Percentiles rank a stretch among this genome's conserved stretches.
Conservation (phyloP, 2,888 invertebrate genomes). For the Callimorpha dominula region DNA sequence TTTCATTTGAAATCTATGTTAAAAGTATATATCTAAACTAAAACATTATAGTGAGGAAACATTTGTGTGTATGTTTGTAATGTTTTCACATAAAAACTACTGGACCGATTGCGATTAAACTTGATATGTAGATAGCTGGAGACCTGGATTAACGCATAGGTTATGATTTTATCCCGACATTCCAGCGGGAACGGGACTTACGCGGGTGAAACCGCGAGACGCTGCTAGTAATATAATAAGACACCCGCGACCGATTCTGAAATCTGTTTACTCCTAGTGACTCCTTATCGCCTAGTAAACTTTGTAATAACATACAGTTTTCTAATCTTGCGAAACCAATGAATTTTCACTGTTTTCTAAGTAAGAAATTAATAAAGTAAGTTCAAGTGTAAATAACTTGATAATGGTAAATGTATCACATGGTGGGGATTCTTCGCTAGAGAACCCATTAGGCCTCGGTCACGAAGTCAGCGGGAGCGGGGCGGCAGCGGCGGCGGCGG, state of each 20-base stretch:
- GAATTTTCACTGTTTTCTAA: constrained; percentile 10
- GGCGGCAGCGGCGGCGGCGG: too few species aligned
- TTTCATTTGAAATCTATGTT: not conserved
- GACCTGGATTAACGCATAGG: too few species aligned
- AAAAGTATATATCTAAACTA: not conserved
- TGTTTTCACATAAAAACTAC: too few species aligned
- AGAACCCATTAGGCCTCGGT: too few species aligned
- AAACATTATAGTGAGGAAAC: too few species aligned
- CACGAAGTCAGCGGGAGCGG: too few species aligned
- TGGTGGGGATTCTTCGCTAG: not conserved
- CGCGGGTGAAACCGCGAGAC: too few species aligned
- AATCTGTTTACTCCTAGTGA: constrained; percentile 12
- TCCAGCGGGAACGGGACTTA: too few species aligned
- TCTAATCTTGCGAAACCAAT: constrained; percentile 15
- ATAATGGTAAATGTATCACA: not conserved
- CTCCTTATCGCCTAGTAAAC: constrained; percentile 18
- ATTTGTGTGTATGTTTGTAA: too few species aligned
- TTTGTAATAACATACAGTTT: constrained; percentile 22
- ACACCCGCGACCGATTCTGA: not conserved
- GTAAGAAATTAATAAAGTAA: not conserved
- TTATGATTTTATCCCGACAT: too few species aligned
- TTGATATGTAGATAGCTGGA: too few species aligned
- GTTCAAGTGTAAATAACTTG: not conserved
- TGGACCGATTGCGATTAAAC: not conserved
- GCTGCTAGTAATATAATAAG: not conserved